A percentile compares a stretch with the other conserved stretches of the same genome.
phyloP scores from a whole-genome alignment of 2,888 invertebrate species.

The Hesperia comma region DNA sequence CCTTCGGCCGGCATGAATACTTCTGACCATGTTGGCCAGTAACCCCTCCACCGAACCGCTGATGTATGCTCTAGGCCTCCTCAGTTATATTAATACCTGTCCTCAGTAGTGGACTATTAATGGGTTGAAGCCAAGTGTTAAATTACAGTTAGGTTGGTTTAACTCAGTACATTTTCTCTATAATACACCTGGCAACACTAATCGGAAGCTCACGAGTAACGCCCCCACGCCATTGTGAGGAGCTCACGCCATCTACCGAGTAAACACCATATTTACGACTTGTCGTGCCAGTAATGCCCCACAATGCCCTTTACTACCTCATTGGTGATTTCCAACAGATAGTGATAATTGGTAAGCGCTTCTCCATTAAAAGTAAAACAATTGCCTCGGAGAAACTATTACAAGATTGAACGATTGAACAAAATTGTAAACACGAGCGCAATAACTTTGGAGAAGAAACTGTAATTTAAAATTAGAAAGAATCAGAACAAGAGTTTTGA shows the following conservation, averaged over 20 bases:
- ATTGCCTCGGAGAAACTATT: slow-evolving; percentile 25
- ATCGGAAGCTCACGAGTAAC: slow-evolving; percentile 46
- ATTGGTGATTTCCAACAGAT: slow-evolving; percentile 64
- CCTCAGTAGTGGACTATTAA: too few species aligned
- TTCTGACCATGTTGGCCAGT: too few species aligned
- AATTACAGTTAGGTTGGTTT: neutral
- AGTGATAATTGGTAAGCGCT: slow-evolving; percentile 40
- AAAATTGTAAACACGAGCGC: slow-evolving; percentile 31
- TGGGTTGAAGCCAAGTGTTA: too few species aligned
- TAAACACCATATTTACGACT: slow-evolving; percentile 53
- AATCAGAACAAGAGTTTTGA: neutral
- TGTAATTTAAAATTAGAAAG: slow-evolving; percentile 7
- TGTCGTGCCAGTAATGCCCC: slow-evolving; percentile 44
- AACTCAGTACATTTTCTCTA: neutral
- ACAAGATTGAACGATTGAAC: slow-evolving; percentile 27
- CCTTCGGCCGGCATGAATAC: too few species aligned
- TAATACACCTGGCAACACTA: slow-evolving; percentile 31
- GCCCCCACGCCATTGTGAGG: slow-evolving; percentile 69
- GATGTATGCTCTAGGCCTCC: too few species aligned
- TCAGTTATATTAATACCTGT: too few species aligned
- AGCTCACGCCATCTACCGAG: slow-evolving; percentile 57
- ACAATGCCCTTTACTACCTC: slow-evolving; percentile 52
- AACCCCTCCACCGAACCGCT: too few species aligned
- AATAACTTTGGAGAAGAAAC: slow-evolving; percentile 7
- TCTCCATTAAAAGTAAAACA: slow-evolving; percentile 32